Evolutionary conservation across 2,113 vertebrate species (phyloP), one percentile per base, ranked within the genome.

Genomic region (Myanophis thanlyinensis): DNA sequence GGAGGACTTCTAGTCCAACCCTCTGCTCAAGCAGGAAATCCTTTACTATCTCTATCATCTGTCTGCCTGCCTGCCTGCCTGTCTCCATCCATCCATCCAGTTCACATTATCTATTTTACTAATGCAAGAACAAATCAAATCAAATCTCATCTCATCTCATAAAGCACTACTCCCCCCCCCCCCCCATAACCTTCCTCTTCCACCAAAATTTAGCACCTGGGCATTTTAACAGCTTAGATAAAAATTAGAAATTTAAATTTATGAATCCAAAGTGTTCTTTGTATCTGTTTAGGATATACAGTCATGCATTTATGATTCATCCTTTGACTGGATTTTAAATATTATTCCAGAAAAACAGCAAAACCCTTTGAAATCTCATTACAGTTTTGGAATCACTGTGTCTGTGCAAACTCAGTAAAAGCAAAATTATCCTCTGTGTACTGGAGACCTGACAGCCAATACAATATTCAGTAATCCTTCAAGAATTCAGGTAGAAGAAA

Each of bases 331-430:
- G 13, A 0, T 85, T 89, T 86, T 92, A 95, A 89, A 89, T 93
- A 95, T 95, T 92, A 95, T 93, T 94, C 47, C 93, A 90, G 91
- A 92, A 95, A 88, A 94, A 25, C n/a, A 44, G 52, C 51, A 85
- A 80, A 92, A 8, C 92, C 51, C 40, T 91, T 94, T 87, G 88
- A 96, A 95, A 96, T 94, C 93, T 91, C 85, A 67, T 95, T 89
- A 35, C 85, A 91, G 8, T 85, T 88, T 86, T 86, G 85, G 27
- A 51, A 18, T 87, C 56, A 18, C 15, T 30, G 30, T 44, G 30
- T 48, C 25, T 85, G 25, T 2, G 0, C 40, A 73, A 93, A 94
- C 25, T 90, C 90, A 92, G 85, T 91, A 80, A 91, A 94, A 94
- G 95, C 54, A 86, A 90, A 92, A 85, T 90, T 88, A 47, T 89